Conservation (phyloP, 2,113 vertebrate species). For the Gorsachius goisagi region DNA sequence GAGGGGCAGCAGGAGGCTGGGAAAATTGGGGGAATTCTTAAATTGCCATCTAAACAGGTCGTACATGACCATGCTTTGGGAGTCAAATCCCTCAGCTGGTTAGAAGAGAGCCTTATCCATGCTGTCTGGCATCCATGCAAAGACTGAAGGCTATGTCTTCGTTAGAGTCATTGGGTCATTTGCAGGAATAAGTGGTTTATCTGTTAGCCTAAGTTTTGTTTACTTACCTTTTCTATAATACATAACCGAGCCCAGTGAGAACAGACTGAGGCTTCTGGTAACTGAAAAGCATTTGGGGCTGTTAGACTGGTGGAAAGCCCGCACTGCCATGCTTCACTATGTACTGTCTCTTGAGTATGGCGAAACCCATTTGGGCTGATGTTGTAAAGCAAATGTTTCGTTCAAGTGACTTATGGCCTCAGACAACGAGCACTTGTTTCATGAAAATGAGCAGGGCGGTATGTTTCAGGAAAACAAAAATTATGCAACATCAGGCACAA, state of each 20-base stretch:
- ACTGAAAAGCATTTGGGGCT: neutral
- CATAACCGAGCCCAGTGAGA: neutral
- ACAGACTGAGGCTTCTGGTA: neutral
- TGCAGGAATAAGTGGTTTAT: neutral
- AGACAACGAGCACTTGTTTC: neutral
- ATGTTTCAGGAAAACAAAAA: slow-evolving; percentile 56
- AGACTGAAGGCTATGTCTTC: neutral
- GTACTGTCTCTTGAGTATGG: neutral
- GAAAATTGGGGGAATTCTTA: neutral
- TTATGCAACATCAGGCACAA: slow-evolving; percentile 44
- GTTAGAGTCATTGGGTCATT: neutral
- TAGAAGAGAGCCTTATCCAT: neutral
- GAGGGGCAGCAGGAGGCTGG: neutral
- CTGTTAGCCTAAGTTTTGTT: neutral
- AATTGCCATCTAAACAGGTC: neutral
- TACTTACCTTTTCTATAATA: neutral
- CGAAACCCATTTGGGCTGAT: neutral
- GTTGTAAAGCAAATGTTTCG: neutral
- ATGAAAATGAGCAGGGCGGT: slow-evolving; percentile 11
- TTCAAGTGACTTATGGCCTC: neutral
- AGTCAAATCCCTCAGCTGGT: neutral
- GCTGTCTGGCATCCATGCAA: neutral
- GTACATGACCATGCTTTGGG: neutral
- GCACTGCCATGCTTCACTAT: neutral
- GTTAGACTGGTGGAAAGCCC: neutral